Conservation (phyloP, 2,888 invertebrate genomes). For the Crioceris asparagi region DNA sequence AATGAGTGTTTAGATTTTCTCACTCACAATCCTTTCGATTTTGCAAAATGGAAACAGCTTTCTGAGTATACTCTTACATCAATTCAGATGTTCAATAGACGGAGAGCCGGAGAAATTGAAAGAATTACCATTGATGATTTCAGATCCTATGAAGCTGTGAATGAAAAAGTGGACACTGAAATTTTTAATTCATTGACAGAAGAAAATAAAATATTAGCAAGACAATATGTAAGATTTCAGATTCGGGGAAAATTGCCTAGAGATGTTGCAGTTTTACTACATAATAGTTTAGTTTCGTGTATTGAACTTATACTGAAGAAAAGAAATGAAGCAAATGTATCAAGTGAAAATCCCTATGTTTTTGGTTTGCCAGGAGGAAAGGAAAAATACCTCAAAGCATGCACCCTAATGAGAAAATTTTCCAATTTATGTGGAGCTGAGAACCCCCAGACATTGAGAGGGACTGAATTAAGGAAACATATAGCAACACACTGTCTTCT, state of each 20-base stretch:
- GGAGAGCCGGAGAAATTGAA: no score
- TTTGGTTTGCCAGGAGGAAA: slow-evolving; percentile 8
- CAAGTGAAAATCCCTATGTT: slow-evolving; percentile 10
- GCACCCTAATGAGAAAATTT: slow-evolving; percentile 17
- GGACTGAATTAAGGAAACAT: slow-evolving; percentile 21
- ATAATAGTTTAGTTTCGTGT: slow-evolving; percentile 2
- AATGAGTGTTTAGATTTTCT: no score
- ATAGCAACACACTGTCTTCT: slow-evolving; percentile 19
- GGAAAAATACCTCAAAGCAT: slow-evolving; percentile 19
- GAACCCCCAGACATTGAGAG: slow-evolving; percentile 17
- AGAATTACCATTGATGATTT: slow-evolving; percentile 10
- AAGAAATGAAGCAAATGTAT: slow-evolving; percentile 9
- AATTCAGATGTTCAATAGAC: no score
- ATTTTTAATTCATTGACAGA: slow-evolving; percentile 4
- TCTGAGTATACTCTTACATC: no score
- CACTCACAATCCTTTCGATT: no score
- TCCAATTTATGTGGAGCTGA: slow-evolving; percentile 20
- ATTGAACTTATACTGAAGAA: slow-evolving; percentile 10
- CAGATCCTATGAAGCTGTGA: slow-evolving; percentile 7
- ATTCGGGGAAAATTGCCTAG: slow-evolving; percentile 3
- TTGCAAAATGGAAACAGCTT: no score
- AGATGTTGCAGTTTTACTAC: slow-evolving; percentile 7
- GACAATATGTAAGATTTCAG: slow-evolving; percentile 4
- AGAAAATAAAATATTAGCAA: slow-evolving; percentile 3
- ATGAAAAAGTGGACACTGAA: slow-evolving; percentile 6